Evolutionary conservation across 2,888 invertebrate species (phyloP).

Genomic region (Smittia sp.): DNA sequence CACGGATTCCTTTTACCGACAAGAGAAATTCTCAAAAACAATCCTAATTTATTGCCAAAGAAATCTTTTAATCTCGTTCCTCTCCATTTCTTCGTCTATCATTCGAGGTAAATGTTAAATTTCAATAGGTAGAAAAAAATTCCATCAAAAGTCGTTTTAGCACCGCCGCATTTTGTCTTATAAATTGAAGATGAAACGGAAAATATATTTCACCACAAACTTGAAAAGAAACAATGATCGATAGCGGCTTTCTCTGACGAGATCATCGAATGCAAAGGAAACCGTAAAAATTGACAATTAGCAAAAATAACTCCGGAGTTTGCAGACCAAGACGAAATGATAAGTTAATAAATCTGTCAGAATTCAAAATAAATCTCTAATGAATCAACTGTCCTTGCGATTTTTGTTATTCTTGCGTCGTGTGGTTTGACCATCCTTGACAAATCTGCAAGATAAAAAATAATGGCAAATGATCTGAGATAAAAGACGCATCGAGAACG

Average conservation of each 20-base stretch:
- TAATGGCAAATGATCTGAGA: background rate
- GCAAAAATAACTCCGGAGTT: slow-evolving; percentile 7
- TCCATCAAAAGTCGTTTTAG: slow-evolving; percentile 20
- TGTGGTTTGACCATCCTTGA: background rate
- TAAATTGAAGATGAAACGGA: background rate
- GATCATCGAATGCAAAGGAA: slow-evolving; percentile 7
- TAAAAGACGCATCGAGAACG: background rate
- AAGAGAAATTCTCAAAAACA: slow-evolving; percentile 10
- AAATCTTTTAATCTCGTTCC: background rate
- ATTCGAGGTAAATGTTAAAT: background rate
- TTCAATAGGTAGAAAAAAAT: slow-evolving; percentile 4
- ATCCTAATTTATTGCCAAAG: slow-evolving; percentile 23
- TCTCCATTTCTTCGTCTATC: slow-evolving; percentile 15
- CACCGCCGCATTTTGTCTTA: background rate
- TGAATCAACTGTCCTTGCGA: slow-evolving; percentile 13
- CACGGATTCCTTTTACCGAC: background rate
- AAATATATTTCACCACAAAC: background rate
- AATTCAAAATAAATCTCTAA: background rate
- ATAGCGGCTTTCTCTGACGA: slow-evolving; percentile 6
- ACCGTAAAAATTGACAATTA: slow-evolving; percentile 29
- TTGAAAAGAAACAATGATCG: background rate
- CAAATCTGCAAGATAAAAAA: background rate
- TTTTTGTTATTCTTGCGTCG: background rate
- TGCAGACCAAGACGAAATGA: background rate
- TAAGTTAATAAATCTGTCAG: slow-evolving; percentile 23